These are phyloP conservation scores for Anguilla megastoma DNA, from an alignment of 2,797 vertebrate species.

Conservation along the genomic window DNA sequence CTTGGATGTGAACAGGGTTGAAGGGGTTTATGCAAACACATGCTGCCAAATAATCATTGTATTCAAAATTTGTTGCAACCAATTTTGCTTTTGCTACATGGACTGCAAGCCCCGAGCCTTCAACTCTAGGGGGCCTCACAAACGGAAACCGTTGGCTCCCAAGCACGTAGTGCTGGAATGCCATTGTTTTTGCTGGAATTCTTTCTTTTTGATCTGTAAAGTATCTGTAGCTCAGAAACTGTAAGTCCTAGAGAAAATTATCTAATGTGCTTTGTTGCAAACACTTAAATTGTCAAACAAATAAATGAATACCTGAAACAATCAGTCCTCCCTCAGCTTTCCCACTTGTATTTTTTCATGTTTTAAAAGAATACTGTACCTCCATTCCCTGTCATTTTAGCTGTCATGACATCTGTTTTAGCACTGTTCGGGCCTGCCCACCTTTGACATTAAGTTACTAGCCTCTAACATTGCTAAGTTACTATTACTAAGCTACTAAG, in stretches of 20 bases:
- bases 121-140: neutral
- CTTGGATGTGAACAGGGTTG: neutral
- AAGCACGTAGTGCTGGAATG: neutral
- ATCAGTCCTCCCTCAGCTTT: too few species aligned
- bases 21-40: slow-evolving; percentile 11
- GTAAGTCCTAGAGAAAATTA: neutral
- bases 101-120: neutral
- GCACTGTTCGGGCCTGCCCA: too few species aligned
- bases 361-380: too few species aligned
- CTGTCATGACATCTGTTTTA: too few species aligned
- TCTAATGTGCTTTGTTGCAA: too few species aligned
- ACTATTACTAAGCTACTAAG: too few species aligned
- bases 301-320: too few species aligned
- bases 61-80: neutral
- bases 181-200: neutral
- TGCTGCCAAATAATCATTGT: neutral
- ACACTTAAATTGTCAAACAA: too few species aligned
- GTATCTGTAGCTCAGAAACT: neutral
- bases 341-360: too few species aligned
- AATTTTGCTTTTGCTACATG: neutral
- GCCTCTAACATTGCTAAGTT: too few species aligned
- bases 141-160: neutral
- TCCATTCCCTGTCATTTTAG: too few species aligned
- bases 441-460: too few species aligned
- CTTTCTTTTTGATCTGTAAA: neutral